phyloP scores from a whole-genome alignment of 2,797 vertebrate genomes.

The Pantherophis vulpinus region DNA sequence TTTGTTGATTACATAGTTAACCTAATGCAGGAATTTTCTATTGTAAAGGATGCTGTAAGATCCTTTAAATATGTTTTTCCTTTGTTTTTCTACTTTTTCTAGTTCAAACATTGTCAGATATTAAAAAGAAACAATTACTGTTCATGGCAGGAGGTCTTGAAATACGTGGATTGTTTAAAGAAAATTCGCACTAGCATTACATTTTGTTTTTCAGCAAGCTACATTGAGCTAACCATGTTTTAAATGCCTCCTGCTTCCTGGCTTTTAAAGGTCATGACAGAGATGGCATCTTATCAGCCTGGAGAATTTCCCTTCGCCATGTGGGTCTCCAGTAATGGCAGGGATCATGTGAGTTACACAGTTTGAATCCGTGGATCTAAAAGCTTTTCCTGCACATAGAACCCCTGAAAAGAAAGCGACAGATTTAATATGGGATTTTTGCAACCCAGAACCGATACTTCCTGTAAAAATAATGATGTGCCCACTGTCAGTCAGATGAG shows the following conservation, averaged over 20 bases:
- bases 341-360: background rate
- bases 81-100: background rate
- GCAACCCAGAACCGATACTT: background rate
- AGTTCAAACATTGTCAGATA: background rate
- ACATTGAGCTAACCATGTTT: background rate
- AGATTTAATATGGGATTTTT: background rate
- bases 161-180: background rate
- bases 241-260: background rate
- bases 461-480: background rate
- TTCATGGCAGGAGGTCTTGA: background rate
- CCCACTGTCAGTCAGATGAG: background rate
- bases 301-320: background rate
- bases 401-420: background rate
- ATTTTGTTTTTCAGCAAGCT: background rate
- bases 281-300: background rate
- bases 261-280: background rate
- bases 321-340: background rate
- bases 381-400: background rate
- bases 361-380: background rate
- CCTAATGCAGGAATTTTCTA: background rate
- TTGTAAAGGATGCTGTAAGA: background rate
- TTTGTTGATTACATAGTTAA: background rate
- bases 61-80: background rate
- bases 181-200: background rate
- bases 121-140: background rate